A percentile compares a stretch with the other conserved stretches of the same genome.
These are phyloP conservation scores for Drosophila mulleri DNA, from an alignment of 2,888 invertebrate genomes.

Conservation along the genomic window DNA sequence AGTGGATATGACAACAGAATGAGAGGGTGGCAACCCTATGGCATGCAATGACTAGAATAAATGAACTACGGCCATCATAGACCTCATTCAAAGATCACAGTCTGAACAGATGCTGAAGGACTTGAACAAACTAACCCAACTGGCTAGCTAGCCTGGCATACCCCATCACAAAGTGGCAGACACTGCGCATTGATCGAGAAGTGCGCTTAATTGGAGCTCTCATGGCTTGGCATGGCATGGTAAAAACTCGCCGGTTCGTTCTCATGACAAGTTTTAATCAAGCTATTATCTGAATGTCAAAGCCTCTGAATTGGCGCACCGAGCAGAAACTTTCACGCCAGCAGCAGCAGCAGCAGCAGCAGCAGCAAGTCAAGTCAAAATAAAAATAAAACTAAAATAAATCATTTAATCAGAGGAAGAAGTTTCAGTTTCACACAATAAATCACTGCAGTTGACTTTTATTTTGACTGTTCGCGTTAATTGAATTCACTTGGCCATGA, in stretches of 20 bases:
- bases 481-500: constrained; percentile 69
- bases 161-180: neutral
- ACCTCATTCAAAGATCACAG: neutral
- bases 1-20: neutral
- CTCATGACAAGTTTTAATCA: constrained; percentile 80
- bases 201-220: constrained; percentile 68
- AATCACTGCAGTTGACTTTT: constrained; percentile 70
- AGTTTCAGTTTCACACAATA: constrained; percentile 78
- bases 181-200: constrained; percentile 38
- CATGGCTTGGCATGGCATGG: constrained; percentile 19
- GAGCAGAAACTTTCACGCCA: constrained; percentile 64
- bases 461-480: constrained; percentile 45
- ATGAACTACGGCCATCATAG: too few relatives aligned
- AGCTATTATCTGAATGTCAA: constrained; percentile 76
- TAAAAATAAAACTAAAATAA: neutral
- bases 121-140: neutral
- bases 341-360: constrained; percentile 15
- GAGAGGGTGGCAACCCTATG: neutral
- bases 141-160: neutral
- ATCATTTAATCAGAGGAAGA: constrained; percentile 19
- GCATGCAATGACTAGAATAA: too few relatives aligned
- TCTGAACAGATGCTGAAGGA: neutral
- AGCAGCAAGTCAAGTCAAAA: constrained; percentile 7
- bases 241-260: constrained; percentile 45
- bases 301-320: constrained; percentile 39